These are phyloP conservation scores for Tapirus indicus DNA, from an alignment of 2,797 vertebrate species.

Conservation along the genomic window DNA sequence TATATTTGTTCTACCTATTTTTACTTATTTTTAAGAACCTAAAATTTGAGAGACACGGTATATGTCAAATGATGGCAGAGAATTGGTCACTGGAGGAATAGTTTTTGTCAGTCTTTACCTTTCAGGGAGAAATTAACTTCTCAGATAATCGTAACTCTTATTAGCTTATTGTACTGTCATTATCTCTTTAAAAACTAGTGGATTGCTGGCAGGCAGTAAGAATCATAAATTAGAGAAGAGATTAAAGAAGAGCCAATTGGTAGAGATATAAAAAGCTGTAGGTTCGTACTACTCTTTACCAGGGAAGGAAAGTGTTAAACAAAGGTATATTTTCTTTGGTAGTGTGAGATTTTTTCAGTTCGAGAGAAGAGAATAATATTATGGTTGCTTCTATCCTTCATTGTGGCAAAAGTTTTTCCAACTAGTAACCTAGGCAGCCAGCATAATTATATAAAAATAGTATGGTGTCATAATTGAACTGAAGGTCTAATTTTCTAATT, in stretches of 20 bases:
- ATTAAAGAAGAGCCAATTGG: not conserved
- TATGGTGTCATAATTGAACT: not conserved
- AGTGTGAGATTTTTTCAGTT: not conserved
- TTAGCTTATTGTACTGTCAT: not conserved
- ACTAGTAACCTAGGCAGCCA: not conserved
- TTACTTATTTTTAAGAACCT: conserved; percentile 30
- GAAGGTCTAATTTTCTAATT: not conserved
- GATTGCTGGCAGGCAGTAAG: not conserved
- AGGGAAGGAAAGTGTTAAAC: not conserved
- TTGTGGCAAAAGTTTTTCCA: not conserved
- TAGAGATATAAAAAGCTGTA: not conserved
- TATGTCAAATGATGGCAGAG: not conserved
- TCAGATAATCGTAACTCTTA: not conserved
- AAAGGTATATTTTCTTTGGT: not conserved
- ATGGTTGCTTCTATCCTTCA: not conserved
- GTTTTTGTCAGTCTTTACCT: conserved; percentile 6
- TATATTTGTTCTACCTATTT: conserved; percentile 26
- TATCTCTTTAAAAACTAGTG: not conserved
- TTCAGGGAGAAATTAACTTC: not conserved
- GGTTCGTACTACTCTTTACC: not conserved
- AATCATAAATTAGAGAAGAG: not conserved
- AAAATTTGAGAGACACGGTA: not conserved
- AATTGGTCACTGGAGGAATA: not conserved
- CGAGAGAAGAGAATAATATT: not conserved
- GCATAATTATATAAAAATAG: conserved; percentile 9